These are phyloP conservation scores for Oenanthe melanoleuca DNA, from an alignment of 2,113 vertebrate genomes.

Conservation along the genomic window DNA sequence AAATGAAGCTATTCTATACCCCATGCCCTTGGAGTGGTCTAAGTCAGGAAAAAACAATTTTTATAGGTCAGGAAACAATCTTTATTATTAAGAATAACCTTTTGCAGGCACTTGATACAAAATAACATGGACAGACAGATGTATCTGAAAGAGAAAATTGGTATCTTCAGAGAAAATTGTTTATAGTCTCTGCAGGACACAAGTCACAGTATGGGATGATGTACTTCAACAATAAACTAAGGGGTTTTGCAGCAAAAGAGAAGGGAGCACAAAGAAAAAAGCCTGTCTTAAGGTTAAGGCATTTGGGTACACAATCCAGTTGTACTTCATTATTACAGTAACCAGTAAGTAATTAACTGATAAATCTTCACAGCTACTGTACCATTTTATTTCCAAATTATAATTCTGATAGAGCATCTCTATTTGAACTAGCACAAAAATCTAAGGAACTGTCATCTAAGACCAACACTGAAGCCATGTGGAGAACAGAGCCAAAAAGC, in stretches of 20 bases:
- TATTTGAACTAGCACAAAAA: neutral
- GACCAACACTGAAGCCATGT: neutral
- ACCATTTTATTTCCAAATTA: neutral
- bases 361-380: neutral
- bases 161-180: neutral
- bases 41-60: neutral
- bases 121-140: neutral
- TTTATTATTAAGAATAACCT: neutral
- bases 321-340: neutral
- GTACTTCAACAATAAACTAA: neutral
- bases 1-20: neutral
- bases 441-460: neutral
- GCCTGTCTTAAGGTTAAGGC: neutral
- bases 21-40: neutral
- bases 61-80: too few relatives aligned
- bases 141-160: neutral
- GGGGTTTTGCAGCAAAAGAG: neutral
- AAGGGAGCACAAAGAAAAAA: neutral
- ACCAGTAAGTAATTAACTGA: neutral
- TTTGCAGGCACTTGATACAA: neutral
- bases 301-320: neutral
- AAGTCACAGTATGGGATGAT: neutral
- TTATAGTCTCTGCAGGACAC: neutral
- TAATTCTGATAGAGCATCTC: neutral
- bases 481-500: neutral